Percentiles rank a stretch among this genome's conserved stretches.
These are phyloP conservation scores for Characodon lateralis DNA, from an alignment of 2,797 vertebrate genomes.

Conservation along the genomic window DNA sequence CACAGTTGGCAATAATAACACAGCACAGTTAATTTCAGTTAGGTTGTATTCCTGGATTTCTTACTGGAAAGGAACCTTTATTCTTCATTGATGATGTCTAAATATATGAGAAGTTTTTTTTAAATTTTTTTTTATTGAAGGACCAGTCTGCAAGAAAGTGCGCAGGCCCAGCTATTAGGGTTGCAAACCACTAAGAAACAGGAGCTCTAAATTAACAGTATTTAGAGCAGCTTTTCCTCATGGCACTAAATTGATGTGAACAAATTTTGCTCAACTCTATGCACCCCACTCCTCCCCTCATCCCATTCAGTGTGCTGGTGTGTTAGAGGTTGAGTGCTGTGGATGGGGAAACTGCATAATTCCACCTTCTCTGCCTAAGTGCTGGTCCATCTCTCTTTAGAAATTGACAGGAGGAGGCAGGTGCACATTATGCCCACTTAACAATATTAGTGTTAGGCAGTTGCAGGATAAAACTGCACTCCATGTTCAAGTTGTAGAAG, in stretches of 20 bases:
- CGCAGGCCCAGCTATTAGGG: conserved; percentile 36
- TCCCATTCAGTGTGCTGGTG: conserved; percentile 3
- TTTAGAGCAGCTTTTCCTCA: conserved; percentile 9
- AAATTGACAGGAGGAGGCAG: conserved; percentile 51
- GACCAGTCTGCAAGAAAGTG: conserved; percentile 20
- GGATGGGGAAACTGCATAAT: conserved; percentile 8
- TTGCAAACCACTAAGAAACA: conserved; percentile 11
- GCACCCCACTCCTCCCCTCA: neutral
- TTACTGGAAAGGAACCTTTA: conserved; percentile 34
- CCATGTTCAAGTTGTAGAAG: neutral
- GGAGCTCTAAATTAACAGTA: conserved; percentile 13
- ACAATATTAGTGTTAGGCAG: conserved; percentile 51
- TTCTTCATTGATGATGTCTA: conserved; percentile 29
- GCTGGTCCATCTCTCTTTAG: conserved; percentile 37
- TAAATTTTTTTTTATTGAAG: conserved; percentile 11
- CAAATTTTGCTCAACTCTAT: conserved; percentile 22
- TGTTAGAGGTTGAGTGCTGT: neutral
- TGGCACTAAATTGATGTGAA: conserved; percentile 27
- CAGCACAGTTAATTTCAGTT: conserved; percentile 22
- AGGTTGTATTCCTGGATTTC: conserved; percentile 20
- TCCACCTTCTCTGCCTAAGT: conserved; percentile 38
- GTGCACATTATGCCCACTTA: conserved; percentile 63
- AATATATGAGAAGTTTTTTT: conserved; percentile 18
- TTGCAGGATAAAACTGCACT: conserved; percentile 42
- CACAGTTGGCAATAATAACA: conserved; percentile 28